These are phyloP conservation scores for Marmota flaviventris DNA, from an alignment of 2,113 vertebrate species.

Conservation along the genomic window DNA sequence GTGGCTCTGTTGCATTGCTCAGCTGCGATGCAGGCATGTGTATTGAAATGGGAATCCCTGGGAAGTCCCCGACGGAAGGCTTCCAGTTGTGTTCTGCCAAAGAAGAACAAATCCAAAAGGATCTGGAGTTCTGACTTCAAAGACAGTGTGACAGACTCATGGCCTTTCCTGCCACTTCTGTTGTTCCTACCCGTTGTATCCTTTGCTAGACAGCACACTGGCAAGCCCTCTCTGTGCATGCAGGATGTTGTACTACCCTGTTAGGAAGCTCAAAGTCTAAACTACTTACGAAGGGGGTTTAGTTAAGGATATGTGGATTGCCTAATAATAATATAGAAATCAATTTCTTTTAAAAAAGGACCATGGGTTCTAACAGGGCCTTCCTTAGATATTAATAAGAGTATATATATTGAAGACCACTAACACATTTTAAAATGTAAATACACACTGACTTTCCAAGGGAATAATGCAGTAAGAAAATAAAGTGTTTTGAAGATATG, in stretches of 20 bases:
- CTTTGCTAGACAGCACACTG: not conserved
- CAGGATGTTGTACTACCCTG: not conserved
- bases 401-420: not conserved
- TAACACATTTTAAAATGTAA: slow-evolving; percentile 14
- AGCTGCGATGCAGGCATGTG: not conserved
- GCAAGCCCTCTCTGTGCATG: not conserved
- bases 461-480: not conserved
- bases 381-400: not conserved
- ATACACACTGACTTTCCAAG: not conserved
- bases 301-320: not conserved
- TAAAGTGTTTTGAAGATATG: not conserved
- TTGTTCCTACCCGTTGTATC: not conserved
- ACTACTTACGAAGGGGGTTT: not conserved
- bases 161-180: slow-evolving; percentile 61
- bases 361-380: not conserved
- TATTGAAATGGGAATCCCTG: slow-evolving; percentile 67
- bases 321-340: not conserved
- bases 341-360: not conserved
- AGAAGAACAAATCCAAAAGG: slow-evolving; percentile 61
- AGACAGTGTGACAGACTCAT: not conserved
- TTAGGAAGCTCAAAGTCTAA: not conserved
- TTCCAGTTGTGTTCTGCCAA: slow-evolving; percentile 59
- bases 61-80: slow-evolving; percentile 68
- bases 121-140: slow-evolving; percentile 22
- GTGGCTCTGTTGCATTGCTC: slow-evolving; percentile 33